phyloP scores from a whole-genome alignment of 2,797 vertebrate species.

The Sebastes cheni region DNA sequence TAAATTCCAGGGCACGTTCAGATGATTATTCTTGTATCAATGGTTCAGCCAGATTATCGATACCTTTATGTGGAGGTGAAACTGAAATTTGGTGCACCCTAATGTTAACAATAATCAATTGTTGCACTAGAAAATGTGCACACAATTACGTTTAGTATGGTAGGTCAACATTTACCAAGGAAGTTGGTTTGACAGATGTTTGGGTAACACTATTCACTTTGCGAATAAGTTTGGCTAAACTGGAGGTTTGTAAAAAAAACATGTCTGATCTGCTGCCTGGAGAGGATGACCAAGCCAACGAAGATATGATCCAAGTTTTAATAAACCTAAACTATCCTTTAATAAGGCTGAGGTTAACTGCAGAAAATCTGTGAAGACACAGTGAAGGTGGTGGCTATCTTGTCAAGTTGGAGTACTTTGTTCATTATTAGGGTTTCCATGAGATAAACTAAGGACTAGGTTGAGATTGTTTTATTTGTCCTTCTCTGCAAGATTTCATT shows the following conservation, averaged over 20 bases:
- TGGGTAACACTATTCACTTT: too few species aligned
- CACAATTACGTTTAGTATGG: too few species aligned
- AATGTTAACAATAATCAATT: not conserved
- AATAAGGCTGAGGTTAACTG: not conserved
- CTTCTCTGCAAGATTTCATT: not conserved
- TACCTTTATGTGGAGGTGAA: not conserved
- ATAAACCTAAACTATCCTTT: not conserved
- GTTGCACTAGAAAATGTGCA: too few species aligned
- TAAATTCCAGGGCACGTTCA: too few species aligned
- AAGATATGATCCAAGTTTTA: too few species aligned
- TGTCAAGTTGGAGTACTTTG: not conserved
- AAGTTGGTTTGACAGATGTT: too few species aligned
- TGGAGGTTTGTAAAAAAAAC: too few species aligned
- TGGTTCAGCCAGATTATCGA: not conserved
- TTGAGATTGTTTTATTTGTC: not conserved
- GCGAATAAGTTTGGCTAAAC: too few species aligned
- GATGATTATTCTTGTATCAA: too few species aligned
- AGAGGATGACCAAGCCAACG: too few species aligned
- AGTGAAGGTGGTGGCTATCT: not conserved
- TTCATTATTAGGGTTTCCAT: not conserved
- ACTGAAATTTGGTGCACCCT: not conserved
- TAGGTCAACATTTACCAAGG: too few species aligned
- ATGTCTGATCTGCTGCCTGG: too few species aligned
- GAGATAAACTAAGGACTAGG: not conserved
- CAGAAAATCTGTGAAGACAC: not conserved